A percentile compares a stretch with the other conserved stretches of the same genome.
phyloP scores from a whole-genome alignment of 35 echinoderm and acorn worm genomes.

The Lytechinus variegatus region DNA sequence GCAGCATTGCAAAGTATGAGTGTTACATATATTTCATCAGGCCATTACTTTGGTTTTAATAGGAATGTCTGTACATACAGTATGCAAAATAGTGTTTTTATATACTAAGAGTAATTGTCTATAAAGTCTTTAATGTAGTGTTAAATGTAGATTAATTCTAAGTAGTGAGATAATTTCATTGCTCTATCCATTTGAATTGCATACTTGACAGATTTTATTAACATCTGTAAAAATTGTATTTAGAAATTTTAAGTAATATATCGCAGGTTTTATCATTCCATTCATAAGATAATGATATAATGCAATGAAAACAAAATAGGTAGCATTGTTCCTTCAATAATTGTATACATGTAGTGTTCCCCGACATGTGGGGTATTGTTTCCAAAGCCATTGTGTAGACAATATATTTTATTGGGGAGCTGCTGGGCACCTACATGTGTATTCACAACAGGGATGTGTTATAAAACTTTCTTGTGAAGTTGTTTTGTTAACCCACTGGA shows the following conservation, averaged over 20 bases:
- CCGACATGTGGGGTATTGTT: too few relatives aligned
- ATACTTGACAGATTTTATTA: background rate
- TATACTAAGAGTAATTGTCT: background rate
- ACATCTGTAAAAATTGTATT: background rate
- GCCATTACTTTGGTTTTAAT: too few relatives aligned
- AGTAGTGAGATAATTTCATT: background rate
- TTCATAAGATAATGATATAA: background rate
- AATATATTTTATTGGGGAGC: too few relatives aligned
- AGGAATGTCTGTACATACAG: background rate
- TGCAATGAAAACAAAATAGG: background rate
- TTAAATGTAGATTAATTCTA: background rate
- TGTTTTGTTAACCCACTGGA: too few relatives aligned
- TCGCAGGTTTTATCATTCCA: background rate
- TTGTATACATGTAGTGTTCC: too few relatives aligned
- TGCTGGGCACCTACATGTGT: too few relatives aligned
- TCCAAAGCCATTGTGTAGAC: too few relatives aligned
- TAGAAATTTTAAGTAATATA: background rate
- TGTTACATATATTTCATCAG: too few relatives aligned
- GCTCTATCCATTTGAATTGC: background rate
- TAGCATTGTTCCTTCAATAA: too few relatives aligned
- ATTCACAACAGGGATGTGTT: too few relatives aligned
- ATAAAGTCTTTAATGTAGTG: background rate
- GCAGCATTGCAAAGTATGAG: too few relatives aligned
- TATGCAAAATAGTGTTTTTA: background rate
- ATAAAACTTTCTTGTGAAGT: too few relatives aligned